phyloP scores from a whole-genome alignment of 1,140 invertebrate genomes.

The Drosophila guanche region DNA sequence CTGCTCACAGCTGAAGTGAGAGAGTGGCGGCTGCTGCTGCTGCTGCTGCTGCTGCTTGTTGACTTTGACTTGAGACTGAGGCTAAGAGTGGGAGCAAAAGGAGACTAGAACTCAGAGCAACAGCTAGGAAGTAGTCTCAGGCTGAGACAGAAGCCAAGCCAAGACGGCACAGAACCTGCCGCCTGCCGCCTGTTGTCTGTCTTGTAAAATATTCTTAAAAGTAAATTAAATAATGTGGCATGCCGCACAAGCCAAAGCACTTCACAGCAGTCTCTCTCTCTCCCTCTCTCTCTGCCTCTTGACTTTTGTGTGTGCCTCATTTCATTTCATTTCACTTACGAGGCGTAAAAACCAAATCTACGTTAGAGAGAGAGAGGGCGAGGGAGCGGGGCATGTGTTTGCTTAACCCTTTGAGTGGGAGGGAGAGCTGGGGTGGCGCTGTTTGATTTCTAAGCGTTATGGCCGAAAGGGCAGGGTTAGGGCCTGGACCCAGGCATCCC shows the following conservation, averaged over 20 bases:
- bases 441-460: slow-evolving; percentile 78
- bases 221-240: slow-evolving; percentile 80
- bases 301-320: slow-evolving; percentile 44
- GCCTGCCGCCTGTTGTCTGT: slow-evolving; percentile 23
- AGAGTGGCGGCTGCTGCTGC: neutral
- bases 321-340: slow-evolving; percentile 81
- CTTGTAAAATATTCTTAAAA: slow-evolving; percentile 71
- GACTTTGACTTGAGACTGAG: slow-evolving; percentile 45
- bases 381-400: slow-evolving; percentile 26
- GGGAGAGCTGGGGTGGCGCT: slow-evolving; percentile 9
- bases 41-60: slow-evolving; percentile 31
- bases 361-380: slow-evolving; percentile 13
- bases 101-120: too few species aligned
- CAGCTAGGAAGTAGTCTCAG: slow-evolving; percentile 3
- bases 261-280: slow-evolving; percentile 10
- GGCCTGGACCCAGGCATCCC: slow-evolving; percentile 39
- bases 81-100: slow-evolving; percentile 1
- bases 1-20: slow-evolving; percentile 9
- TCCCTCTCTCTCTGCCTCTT: slow-evolving; percentile 11
- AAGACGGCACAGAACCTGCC: too few species aligned
- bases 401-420: slow-evolving; percentile 62
- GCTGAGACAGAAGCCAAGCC: neutral
- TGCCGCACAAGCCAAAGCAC: slow-evolving; percentile 66
- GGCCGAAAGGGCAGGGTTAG: slow-evolving; percentile 43
- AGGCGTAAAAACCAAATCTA: slow-evolving; percentile 79